phyloP scores from a whole-genome alignment of 2,888 invertebrate species.

The Xanthia togata region DNA sequence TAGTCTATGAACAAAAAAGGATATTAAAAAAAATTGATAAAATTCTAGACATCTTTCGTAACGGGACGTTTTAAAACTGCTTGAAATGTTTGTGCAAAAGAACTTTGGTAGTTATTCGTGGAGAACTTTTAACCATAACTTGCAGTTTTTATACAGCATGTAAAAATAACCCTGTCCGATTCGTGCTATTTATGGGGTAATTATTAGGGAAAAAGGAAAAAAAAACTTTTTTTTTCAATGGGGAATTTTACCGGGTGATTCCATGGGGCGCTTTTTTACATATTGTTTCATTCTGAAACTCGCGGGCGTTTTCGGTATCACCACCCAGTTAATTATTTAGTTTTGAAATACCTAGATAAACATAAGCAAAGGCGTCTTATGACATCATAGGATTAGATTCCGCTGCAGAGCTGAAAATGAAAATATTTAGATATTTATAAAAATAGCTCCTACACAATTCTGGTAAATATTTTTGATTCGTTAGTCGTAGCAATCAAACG shows the following conservation, averaged over 20 bases:
- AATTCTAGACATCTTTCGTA: slow-evolving; percentile 42
- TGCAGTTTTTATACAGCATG: no score
- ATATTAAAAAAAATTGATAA: slow-evolving; percentile 50
- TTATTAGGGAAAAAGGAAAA: no score
- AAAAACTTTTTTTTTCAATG: no score
- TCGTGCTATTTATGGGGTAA: no score
- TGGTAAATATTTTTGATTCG: neutral
- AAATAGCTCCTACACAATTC: neutral
- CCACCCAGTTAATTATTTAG: neutral
- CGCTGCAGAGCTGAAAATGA: neutral
- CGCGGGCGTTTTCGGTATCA: neutral
- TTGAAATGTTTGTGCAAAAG: neutral
- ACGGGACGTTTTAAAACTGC: slow-evolving; percentile 26
- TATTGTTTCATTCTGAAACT: neutral
- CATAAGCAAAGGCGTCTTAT: neutral
- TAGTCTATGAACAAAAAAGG: slow-evolving; percentile 60
- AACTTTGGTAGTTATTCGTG: neutral
- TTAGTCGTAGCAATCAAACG: neutral
- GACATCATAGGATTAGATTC: neutral
- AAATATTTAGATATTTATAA: slow-evolving; percentile 8
- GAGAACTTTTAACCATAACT: neutral
- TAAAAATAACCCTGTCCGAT: no score
- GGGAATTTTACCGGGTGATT: no score
- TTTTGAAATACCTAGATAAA: neutral
- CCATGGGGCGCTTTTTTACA: no score